Evolutionary conservation across 2,113 vertebrate species (phyloP).

Genomic region (Chloroceryle aenea): DNA sequence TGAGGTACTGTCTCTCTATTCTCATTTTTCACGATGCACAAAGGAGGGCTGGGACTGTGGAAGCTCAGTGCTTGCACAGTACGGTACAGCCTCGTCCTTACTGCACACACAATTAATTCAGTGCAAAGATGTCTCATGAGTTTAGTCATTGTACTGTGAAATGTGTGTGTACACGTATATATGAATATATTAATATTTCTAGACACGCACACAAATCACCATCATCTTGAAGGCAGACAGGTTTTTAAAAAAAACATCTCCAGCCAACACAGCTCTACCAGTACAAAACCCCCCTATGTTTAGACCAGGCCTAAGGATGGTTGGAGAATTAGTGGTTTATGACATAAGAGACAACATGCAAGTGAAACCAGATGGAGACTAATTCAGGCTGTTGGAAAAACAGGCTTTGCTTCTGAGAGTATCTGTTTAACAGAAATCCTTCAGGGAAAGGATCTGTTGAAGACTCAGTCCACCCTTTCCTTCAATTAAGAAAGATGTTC

Average conservation of each 20-base stretch:
- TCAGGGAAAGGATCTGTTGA: conserved; percentile 56
- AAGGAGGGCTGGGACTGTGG: not conserved
- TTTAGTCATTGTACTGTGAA: not conserved
- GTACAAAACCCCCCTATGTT: conserved; percentile 41
- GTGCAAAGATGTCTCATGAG: not conserved
- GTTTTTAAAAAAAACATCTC: not conserved
- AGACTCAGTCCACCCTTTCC: conserved; percentile 56
- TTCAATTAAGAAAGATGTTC: conserved; percentile 53
- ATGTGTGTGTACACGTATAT: not conserved
- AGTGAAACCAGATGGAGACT: conserved; percentile 72
- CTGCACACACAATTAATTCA: conserved; percentile 23
- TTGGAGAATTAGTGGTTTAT: conserved; percentile 73
- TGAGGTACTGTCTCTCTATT: not conserved
- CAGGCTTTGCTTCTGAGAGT: conserved; percentile 57
- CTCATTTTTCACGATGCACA: not conserved
- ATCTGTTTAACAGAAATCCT: conserved; percentile 68
- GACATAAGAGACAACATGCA: conserved; percentile 70
- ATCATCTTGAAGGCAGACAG: conserved; percentile 41
- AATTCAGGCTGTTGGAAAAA: conserved; percentile 67
- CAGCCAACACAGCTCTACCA: conserved; percentile 39
- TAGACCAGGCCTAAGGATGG: conserved; percentile 62
- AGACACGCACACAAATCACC: conserved; percentile 55
- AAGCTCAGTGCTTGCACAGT: not conserved
- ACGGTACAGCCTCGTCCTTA: not conserved
- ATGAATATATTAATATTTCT: conserved; percentile 22